phyloP scores from a whole-genome alignment of 2,888 invertebrate genomes.

The Melieria crassipennis region DNA sequence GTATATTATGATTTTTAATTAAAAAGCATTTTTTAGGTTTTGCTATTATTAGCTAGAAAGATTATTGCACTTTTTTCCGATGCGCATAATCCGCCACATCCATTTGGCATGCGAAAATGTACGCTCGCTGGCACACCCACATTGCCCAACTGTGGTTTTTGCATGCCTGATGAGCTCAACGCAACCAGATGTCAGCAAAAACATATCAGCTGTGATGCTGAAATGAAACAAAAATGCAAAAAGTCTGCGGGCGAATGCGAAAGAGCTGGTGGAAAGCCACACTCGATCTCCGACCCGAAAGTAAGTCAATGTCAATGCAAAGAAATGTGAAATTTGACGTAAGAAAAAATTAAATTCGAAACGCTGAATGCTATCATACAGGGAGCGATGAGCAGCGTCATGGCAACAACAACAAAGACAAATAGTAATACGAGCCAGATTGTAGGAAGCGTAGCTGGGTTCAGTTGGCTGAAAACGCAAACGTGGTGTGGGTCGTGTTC shows the following conservation, averaged over 20 bases:
- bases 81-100: no score
- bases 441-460: no score
- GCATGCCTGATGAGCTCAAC: no score
- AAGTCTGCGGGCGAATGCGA: not conserved
- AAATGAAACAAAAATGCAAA: not conserved
- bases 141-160: no score
- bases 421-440: constrained; percentile 32
- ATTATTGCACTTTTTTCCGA: no score
- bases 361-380: not conserved
- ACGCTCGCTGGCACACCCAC: no score
- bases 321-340: constrained; percentile 7
- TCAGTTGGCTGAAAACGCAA: no score
- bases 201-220: not conserved
- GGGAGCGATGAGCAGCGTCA: not conserved
- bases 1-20: no score
- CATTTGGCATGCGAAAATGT: no score
- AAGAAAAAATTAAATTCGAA: not conserved
- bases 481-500: no score
- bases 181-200: not conserved
- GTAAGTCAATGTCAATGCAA: constrained; percentile 41
- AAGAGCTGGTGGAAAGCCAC: not conserved
- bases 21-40: no score
- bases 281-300: constrained; percentile 2
- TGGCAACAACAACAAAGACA: not conserved
- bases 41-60: no score